Evolutionary conservation across 2,888 invertebrate genomes (phyloP).

Genomic region (Tetropium fuscum): DNA sequence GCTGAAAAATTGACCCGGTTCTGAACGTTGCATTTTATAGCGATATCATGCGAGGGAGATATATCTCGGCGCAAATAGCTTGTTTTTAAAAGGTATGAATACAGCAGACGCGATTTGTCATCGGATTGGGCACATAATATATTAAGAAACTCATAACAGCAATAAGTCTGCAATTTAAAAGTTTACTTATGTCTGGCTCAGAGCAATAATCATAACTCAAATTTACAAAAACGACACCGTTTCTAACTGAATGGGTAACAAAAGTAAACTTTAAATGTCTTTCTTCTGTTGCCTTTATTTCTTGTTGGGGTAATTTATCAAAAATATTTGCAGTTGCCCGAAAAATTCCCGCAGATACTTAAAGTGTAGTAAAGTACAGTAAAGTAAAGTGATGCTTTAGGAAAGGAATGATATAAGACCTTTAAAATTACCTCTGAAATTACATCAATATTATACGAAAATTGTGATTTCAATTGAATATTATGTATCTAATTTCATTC

Average conservation of each 20-base stretch:
- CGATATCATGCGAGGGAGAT: not conserved
- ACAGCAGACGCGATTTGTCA: slow-evolving; percentile 32
- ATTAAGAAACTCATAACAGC: slow-evolving; percentile 48
- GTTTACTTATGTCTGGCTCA: slow-evolving; percentile 49
- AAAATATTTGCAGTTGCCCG: slow-evolving; percentile 5
- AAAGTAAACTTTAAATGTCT: slow-evolving; percentile 29
- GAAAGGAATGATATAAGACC: too few relatives aligned
- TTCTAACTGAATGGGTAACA: slow-evolving; percentile 31
- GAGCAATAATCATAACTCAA: slow-evolving; percentile 54
- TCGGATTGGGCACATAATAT: slow-evolving; percentile 32
- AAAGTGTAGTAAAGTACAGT: too few relatives aligned
- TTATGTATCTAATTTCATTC: too few relatives aligned
- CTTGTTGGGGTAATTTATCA: slow-evolving; percentile 12
- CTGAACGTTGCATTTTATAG: not conserved
- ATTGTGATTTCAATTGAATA: too few relatives aligned
- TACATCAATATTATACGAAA: too few relatives aligned
- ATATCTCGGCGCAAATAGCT: slow-evolving; percentile 9
- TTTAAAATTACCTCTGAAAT: too few relatives aligned
- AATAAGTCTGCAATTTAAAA: slow-evolving; percentile 49
- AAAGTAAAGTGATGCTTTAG: too few relatives aligned
- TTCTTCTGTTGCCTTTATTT: slow-evolving; percentile 17
- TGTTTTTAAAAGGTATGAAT: slow-evolving; percentile 15
- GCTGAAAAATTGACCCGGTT: not conserved
- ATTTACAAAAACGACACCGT: slow-evolving; percentile 46
- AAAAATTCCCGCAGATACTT: too few relatives aligned